Evolutionary conservation across 2,113 vertebrate genomes (phyloP).

Genomic region (Urocolius indicus): DNA sequence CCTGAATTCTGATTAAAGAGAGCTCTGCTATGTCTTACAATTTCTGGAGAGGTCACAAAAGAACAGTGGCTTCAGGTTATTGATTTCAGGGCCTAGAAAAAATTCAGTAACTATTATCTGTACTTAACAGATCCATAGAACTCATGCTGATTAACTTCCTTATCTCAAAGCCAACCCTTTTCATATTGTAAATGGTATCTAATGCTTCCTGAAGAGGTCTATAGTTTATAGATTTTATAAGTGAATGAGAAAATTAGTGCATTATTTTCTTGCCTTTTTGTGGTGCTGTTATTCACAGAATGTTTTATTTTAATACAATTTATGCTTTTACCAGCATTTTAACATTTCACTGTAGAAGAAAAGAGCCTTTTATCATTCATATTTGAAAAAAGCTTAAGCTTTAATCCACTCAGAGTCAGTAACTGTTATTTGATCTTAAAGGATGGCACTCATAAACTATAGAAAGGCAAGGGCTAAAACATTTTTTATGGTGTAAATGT

Average conservation of each 20-base stretch:
- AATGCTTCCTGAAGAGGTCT: neutral
- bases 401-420: conserved; percentile 11
- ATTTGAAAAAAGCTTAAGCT: conserved; percentile 2
- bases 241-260: conserved; percentile 25
- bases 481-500: conserved; percentile 42
- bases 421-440: conserved; percentile 54
- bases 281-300: conserved; percentile 13
- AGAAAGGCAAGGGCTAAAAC: conserved; percentile 19
- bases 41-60: neutral
- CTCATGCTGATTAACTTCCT: conserved; percentile 16
- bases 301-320: conserved; percentile 52
- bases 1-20: neutral
- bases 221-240: conserved; percentile 29
- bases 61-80: neutral
- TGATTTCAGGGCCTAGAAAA: neutral
- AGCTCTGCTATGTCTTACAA: neutral
- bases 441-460: conserved; percentile 8
- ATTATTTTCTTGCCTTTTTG: conserved; percentile 29
- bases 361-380: neutral
- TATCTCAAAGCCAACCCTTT: conserved; percentile 15
- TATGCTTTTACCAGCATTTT: conserved; percentile 37
- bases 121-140: neutral
- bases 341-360: conserved; percentile 13
- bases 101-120: neutral
- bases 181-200: neutral